Conservation (phyloP, 1,140 invertebrate species). For the Orchestia grillus region DNA sequence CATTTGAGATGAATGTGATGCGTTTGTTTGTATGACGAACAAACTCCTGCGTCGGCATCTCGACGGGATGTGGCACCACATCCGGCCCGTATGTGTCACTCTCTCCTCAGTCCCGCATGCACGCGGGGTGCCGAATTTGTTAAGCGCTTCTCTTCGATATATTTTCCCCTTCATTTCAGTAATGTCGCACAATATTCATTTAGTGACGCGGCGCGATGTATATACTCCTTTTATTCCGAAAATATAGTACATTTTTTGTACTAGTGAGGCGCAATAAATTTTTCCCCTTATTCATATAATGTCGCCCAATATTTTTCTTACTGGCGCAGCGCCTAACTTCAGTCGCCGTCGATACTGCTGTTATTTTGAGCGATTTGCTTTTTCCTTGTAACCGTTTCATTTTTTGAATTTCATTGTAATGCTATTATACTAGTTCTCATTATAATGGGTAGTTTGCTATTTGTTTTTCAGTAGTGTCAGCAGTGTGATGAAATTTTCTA, state of each 20-base stretch:
- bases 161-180: not conserved
- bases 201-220: not conserved
- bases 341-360: no score
- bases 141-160: not conserved
- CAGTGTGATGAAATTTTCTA: not conserved
- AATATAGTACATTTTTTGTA: no score
- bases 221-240: no score
- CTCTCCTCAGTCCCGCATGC: not conserved
- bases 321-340: no score
- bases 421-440: no score
- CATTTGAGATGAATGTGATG: not conserved
- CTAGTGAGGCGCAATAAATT: no score
- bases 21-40: not conserved
- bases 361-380: no score
- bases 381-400: no score
- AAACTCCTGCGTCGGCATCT: not conserved
- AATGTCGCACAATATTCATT: not conserved
- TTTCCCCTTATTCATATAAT: no score
- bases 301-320: no score
- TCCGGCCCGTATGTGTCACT: not conserved
- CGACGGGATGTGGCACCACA: conserved; percentile 38
- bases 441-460: not conserved
- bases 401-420: no score
- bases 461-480: not conserved
- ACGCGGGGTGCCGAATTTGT: not conserved